These are phyloP conservation scores for Goniozus legneri DNA, from an alignment of 1,140 invertebrate genomes.

Conservation along the genomic window DNA sequence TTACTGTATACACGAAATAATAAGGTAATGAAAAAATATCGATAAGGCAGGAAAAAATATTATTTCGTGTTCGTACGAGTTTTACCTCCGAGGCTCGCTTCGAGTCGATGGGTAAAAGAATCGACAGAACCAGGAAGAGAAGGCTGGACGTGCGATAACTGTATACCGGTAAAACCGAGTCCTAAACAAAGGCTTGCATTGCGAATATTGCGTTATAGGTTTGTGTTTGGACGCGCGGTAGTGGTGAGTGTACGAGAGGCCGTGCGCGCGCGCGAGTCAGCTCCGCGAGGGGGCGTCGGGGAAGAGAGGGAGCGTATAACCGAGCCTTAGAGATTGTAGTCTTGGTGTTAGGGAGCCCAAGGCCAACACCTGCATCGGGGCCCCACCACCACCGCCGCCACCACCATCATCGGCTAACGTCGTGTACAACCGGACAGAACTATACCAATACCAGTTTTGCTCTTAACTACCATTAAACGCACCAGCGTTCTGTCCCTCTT, in stretches of 20 bases:
- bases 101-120: neutral
- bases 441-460: slow-evolving; percentile 31
- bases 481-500: slow-evolving; percentile 29
- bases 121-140: neutral
- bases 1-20: no score
- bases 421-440: slow-evolving; percentile 20
- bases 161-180: slow-evolving; percentile 1
- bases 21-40: neutral
- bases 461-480: slow-evolving; percentile 29
- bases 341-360: slow-evolving; percentile 46
- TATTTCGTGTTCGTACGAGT: no score
- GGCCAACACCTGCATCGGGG: slow-evolving; percentile 46
- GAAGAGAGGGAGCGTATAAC: slow-evolving; percentile 25
- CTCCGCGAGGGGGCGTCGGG: slow-evolving; percentile 4
- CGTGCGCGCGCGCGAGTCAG: slow-evolving; percentile 1
- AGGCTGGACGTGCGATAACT: neutral
- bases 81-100: no score
- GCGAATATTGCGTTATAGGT: slow-evolving; percentile 29
- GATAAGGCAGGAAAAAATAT: no score
- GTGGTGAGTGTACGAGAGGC: slow-evolving; percentile 4
- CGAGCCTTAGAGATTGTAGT: slow-evolving; percentile 40
- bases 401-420: slow-evolving; percentile 9
- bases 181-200: slow-evolving; percentile 36
- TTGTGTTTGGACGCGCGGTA: neutral
- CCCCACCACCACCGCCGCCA: slow-evolving; percentile 24